These are phyloP conservation scores for Scolopax bukidnonensis DNA, from an alignment of 2,797 vertebrate genomes.

Conservation along the genomic window DNA sequence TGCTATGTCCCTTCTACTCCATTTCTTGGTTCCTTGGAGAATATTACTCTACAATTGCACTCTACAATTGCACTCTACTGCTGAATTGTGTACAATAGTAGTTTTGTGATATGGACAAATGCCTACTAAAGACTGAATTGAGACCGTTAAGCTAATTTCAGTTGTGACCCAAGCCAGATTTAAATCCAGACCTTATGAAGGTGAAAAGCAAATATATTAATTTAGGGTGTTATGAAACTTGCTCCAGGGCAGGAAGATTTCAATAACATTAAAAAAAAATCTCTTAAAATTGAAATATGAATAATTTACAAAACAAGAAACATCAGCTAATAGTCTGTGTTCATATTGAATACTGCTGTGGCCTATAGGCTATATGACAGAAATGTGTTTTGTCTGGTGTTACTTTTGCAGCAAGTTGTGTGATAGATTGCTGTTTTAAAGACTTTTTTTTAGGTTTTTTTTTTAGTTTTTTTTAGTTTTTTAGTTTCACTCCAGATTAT, in stretches of 20 bases:
- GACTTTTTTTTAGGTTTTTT: neutral
- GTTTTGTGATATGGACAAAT: slow-evolving; percentile 32
- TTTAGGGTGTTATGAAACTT: slow-evolving; percentile 18
- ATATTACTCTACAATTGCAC: neutral
- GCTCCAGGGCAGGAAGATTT: slow-evolving; percentile 9
- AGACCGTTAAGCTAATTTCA: slow-evolving; percentile 51
- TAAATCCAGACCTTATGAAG: neutral
- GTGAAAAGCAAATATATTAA: slow-evolving; percentile 33
- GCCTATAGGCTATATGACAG: neutral
- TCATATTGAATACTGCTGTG: slow-evolving; percentile 24
- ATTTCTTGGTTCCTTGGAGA: neutral
- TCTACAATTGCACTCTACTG: neutral
- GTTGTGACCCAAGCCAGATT: slow-evolving; percentile 31
- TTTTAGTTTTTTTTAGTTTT: no score
- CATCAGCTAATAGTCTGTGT: slow-evolving; percentile 16
- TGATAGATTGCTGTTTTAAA: neutral
- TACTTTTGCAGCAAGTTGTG: neutral
- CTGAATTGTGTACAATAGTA: slow-evolving; percentile 14
- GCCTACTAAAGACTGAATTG: slow-evolving; percentile 22
- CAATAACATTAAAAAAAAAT: slow-evolving; percentile 6
- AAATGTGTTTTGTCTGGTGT: neutral
- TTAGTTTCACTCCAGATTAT: no score
- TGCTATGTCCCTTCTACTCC: neutral
- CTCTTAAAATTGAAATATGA: slow-evolving; percentile 68
- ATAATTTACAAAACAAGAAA: slow-evolving; percentile 66